A percentile compares a stretch with the other conserved stretches of the same genome.
phyloP scores from a whole-genome alignment of 2,113 vertebrate genomes.

The Regulus satrapa region DNA sequence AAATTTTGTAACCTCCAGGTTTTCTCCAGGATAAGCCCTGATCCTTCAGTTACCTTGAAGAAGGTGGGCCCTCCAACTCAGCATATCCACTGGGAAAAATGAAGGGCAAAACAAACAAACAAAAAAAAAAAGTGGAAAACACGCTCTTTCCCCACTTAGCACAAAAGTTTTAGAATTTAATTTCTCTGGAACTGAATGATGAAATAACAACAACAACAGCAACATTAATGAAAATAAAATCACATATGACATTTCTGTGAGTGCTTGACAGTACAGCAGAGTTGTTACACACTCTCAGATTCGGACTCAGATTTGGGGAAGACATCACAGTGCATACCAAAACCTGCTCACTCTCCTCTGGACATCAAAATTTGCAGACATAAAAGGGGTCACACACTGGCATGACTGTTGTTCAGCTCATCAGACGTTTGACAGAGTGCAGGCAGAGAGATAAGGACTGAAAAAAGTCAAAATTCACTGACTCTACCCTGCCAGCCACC shows the following conservation, averaged over 20 bases:
- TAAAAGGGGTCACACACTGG: neutral
- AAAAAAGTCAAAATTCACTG: neutral
- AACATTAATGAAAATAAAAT: too few relatives aligned
- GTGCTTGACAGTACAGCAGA: neutral
- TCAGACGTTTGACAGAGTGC: neutral
- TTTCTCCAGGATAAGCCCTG: neutral
- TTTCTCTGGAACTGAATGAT: neutral
- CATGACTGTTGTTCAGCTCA: neutral
- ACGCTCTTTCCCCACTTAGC: rapidly evolving
- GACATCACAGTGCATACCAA: neutral
- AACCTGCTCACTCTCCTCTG: neutral
- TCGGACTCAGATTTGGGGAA: neutral
- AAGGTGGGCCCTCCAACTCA: neutral
- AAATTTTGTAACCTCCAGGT: neutral
- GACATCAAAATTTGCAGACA: neutral
- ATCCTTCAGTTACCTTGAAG: neutral
- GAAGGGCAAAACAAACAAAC: neutral
- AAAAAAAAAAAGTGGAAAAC: neutral
- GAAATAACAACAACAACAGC: too few relatives aligned
- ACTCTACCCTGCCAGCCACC: neutral
- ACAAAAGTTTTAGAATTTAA: neutral
- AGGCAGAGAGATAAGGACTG: neutral
- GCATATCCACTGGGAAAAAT: neutral
- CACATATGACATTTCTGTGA: too few relatives aligned
- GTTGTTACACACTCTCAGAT: neutral